phyloP scores from a whole-genome alignment of 2,113 vertebrate species.

The Protobothrops flavoviridis region DNA sequence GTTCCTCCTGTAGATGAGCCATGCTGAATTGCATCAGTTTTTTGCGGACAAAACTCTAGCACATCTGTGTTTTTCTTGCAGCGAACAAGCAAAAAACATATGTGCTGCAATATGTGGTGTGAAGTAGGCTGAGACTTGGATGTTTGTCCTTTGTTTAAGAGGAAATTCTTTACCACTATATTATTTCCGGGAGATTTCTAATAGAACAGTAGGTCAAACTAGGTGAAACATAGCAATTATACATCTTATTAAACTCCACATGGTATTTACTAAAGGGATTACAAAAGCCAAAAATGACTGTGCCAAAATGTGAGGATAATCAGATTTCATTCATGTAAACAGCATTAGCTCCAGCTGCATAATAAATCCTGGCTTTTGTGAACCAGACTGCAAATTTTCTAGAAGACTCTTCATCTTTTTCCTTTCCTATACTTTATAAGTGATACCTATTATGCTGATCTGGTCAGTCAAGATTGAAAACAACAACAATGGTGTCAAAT shows the following conservation, averaged over 20 bases:
- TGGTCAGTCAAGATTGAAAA: conserved; percentile 6
- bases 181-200: conserved; percentile 49
- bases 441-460: not conserved
- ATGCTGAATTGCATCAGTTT: not conserved
- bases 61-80: conserved; percentile 31
- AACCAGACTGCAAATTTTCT: conserved; percentile 32
- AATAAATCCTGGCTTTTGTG: conserved; percentile 52
- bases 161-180: not conserved
- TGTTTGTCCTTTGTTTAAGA: conserved; percentile 39
- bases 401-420: not conserved
- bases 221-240: conserved; percentile 61
- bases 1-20: conserved; percentile 12
- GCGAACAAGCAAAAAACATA: conserved; percentile 3
- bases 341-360: conserved; percentile 62
- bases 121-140: conserved; percentile 3
- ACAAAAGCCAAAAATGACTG: conserved; percentile 56
- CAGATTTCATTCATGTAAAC: conserved; percentile 63
- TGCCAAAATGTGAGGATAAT: conserved; percentile 63
- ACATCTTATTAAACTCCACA: conserved; percentile 58
- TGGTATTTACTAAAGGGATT: conserved; percentile 64
- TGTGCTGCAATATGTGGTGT: conserved; percentile 13
- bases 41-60: not conserved
- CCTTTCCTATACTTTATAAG: not conserved
- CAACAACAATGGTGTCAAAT: not conserved
- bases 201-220: conserved; percentile 48